Evolutionary conservation across 2,797 vertebrate genomes (phyloP).

Genomic region (Eospalax fontanierii): DNA sequence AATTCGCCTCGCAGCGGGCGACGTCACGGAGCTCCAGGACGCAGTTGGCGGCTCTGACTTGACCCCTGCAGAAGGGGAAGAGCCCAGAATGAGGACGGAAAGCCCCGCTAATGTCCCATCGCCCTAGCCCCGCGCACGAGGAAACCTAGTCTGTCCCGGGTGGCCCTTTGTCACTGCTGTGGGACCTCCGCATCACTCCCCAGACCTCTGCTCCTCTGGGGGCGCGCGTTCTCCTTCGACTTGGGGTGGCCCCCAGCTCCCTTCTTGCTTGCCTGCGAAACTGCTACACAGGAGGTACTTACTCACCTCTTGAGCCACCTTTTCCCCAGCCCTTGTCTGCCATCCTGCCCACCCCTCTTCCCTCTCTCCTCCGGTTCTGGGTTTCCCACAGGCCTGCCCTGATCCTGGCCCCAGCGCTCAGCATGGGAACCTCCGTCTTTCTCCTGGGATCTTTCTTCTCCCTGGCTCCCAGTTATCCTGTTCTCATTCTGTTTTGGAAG

Average conservation of each 20-base stretch:
- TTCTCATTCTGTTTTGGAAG: background rate
- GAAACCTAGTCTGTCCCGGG: background rate
- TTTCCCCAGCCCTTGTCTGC: background rate
- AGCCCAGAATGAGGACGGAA: background rate
- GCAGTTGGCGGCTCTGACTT: background rate
- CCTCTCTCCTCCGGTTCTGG: too few species aligned
- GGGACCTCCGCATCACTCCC: background rate
- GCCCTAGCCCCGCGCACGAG: too few species aligned
- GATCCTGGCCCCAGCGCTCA: background rate
- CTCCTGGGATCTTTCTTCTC: background rate
- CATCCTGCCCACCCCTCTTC: background rate
- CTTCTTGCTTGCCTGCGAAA: background rate
- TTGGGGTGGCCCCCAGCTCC: background rate
- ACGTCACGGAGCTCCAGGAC: conserved; percentile 40
- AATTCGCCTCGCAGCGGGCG: background rate
- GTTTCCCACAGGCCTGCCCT: too few species aligned
- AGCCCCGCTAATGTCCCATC: background rate
- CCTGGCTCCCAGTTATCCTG: background rate
- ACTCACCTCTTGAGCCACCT: background rate
- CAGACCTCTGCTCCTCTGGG: background rate
- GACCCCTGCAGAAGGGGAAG: background rate
- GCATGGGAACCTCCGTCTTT: background rate
- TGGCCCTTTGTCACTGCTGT: background rate
- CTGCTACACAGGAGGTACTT: background rate
- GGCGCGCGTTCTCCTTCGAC: background rate